phyloP scores from a whole-genome alignment of 1,140 invertebrate genomes.

The Chrysomallon squamiferum region DNA sequence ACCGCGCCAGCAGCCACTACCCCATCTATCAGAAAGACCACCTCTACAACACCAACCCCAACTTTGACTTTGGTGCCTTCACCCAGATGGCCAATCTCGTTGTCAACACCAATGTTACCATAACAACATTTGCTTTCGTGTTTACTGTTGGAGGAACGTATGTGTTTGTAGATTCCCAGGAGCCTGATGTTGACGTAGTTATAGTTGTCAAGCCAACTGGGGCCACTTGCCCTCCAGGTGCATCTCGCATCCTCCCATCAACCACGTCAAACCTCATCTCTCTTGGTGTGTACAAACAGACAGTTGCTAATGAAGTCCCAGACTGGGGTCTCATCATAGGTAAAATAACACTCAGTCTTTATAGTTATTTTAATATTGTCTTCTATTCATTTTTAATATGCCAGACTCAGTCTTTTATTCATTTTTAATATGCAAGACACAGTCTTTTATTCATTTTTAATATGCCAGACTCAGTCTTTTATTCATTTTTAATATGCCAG shows the following conservation, averaged over 20 bases:
- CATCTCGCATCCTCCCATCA: constrained; percentile 39
- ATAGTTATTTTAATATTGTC: too few species aligned
- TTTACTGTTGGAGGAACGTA: constrained; percentile 56
- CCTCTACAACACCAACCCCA: constrained; percentile 56
- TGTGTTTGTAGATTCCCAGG: constrained; percentile 53
- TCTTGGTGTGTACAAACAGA: constrained; percentile 44
- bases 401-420: not conserved
- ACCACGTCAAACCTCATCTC: constrained; percentile 40
- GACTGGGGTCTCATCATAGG: constrained; percentile 58
- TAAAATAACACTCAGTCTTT: constrained; percentile 15
- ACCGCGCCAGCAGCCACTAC: constrained; percentile 52
- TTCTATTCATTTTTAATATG: not conserved
- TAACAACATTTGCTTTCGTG: constrained; percentile 50
- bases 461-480: not conserved
- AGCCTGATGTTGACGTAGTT: constrained; percentile 32
- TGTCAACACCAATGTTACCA: constrained; percentile 51
- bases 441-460: not conserved
- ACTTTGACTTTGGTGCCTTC: constrained; percentile 59
- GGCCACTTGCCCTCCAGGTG: constrained; percentile 35
- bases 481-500: too few species aligned
- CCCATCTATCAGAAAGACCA: constrained; percentile 56
- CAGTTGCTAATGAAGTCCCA: constrained; percentile 48
- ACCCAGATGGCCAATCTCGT: constrained; percentile 45
- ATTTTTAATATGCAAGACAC: not conserved
- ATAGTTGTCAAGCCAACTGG: constrained; percentile 51